phyloP scores from a whole-genome alignment of 2,888 invertebrate genomes.

The Deilephila porcellus region DNA sequence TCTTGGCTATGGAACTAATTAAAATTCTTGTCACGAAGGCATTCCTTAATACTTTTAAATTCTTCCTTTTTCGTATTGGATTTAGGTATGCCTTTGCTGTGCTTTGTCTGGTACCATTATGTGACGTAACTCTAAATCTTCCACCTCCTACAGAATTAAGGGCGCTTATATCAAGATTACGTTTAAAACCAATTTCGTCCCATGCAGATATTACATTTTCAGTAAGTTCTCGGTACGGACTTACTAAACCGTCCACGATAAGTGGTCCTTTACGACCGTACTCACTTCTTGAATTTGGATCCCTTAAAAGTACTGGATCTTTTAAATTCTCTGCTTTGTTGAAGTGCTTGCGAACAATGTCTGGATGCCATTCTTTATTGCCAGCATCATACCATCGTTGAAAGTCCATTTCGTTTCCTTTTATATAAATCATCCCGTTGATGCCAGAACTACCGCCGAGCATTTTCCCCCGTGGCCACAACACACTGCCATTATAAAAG shows the following conservation, averaged over 20 bases:
- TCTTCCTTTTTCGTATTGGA: constrained; percentile 44
- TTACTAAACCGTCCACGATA: constrained; percentile 30
- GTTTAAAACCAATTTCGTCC: constrained; percentile 51
- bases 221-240: constrained; percentile 23
- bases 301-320: constrained; percentile 11
- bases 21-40: constrained; percentile 58
- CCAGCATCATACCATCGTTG: constrained; percentile 65
- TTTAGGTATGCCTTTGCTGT: constrained; percentile 75
- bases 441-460: constrained; percentile 78
- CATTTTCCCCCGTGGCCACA: constrained; percentile 84
- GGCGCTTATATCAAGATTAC: constrained; percentile 58
- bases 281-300: constrained; percentile 20
- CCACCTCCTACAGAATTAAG: constrained; percentile 67
- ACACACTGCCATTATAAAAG: constrained; percentile 56
- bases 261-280: constrained; percentile 32
- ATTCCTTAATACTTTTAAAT: constrained; percentile 65
- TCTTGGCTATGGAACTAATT: constrained; percentile 47
- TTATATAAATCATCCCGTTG: constrained; percentile 79
- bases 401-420: constrained; percentile 71
- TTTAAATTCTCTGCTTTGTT: constrained; percentile 50
- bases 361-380: constrained; percentile 35
- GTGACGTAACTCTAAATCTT: constrained; percentile 66
- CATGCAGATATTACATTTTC: constrained; percentile 25
- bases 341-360: constrained; percentile 66
- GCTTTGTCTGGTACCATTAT: constrained; percentile 68